Conservation (phyloP, 2,797 vertebrate genomes). For the Geotrypetes seraphini region DNA sequence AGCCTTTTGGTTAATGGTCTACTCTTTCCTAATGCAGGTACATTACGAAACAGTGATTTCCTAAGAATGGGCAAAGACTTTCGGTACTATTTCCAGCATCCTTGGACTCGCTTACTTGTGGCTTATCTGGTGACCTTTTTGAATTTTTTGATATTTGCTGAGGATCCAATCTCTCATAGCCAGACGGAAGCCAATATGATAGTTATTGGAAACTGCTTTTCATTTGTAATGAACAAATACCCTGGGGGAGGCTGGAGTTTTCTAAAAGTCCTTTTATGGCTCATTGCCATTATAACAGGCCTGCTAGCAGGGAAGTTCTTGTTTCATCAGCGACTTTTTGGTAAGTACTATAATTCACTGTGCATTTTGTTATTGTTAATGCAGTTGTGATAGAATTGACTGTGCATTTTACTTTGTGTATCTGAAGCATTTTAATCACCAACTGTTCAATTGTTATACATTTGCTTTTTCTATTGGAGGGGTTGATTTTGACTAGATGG, state of each 20-base stretch:
- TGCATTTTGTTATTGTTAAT: not conserved
- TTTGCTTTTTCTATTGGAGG: too few species aligned
- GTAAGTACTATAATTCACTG: slow-evolving; percentile 59
- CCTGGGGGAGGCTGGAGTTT: slow-evolving; percentile 81
- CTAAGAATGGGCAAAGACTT: slow-evolving; percentile 85
- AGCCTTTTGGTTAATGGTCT: too few species aligned
- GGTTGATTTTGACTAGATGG: too few species aligned
- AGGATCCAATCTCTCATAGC: slow-evolving; percentile 92
- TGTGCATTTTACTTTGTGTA: too few species aligned
- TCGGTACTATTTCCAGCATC: slow-evolving; percentile 96
- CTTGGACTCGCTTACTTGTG: slow-evolving; percentile 88
- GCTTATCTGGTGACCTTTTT: slow-evolving; percentile 96
- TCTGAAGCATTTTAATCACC: too few species aligned
- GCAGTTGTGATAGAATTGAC: not conserved
- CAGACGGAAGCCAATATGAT: slow-evolving; percentile 90
- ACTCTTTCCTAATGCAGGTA: slow-evolving; percentile 48
- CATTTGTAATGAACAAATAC: slow-evolving; percentile 92
- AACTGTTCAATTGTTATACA: too few species aligned
- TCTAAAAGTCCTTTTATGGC: slow-evolving; percentile 86
- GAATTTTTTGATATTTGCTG: slow-evolving; percentile 95
- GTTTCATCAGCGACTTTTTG: slow-evolving; percentile 89
- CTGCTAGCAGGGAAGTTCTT: slow-evolving; percentile 89
- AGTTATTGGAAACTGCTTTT: slow-evolving; percentile 97
- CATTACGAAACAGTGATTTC: slow-evolving; percentile 27
- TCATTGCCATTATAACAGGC: slow-evolving; percentile 79